A percentile compares a stretch with the other conserved stretches of the same genome.
phyloP scores from a whole-genome alignment of 2,888 invertebrate genomes.

The Apamea sordens region DNA sequence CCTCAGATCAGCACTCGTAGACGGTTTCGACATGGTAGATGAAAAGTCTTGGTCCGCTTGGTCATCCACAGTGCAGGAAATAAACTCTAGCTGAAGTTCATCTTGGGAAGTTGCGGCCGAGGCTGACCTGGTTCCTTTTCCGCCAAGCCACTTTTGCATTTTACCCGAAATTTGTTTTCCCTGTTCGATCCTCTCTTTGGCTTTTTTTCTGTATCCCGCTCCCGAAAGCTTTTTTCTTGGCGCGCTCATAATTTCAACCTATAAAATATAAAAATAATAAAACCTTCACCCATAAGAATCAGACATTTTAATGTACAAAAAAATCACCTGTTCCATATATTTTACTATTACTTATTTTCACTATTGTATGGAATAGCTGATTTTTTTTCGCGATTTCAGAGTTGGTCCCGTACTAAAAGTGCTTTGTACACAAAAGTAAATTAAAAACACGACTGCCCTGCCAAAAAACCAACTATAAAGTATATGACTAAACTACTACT shows the following conservation, averaged over 20 bases:
- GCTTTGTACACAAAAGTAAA: too few species aligned
- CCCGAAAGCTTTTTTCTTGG: slow-evolving; percentile 1
- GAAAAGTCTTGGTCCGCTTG: not conserved
- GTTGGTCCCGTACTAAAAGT: not conserved
- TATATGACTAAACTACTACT: too few species aligned
- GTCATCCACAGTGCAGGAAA: not conserved
- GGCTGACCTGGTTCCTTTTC: not conserved
- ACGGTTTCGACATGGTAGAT: not conserved
- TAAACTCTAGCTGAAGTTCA: not conserved
- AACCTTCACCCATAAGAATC: not conserved
- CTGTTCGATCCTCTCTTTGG: not conserved
- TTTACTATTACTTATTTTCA: not conserved
- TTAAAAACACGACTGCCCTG: too few species aligned
- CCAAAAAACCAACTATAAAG: too few species aligned
- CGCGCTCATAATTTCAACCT: slow-evolving; percentile 1
- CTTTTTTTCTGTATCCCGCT: slow-evolving; percentile 2
- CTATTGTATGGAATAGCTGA: not conserved
- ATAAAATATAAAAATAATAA: not conserved
- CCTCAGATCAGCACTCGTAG: not conserved
- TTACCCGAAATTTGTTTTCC: not conserved
- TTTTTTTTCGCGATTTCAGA: too few species aligned
- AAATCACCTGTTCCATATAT: not conserved
- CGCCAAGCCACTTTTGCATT: not conserved
- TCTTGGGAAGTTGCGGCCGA: not conserved
- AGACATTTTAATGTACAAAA: not conserved